Conservation (phyloP, 2,888 invertebrate species). For the Physocephala rufipes region DNA sequence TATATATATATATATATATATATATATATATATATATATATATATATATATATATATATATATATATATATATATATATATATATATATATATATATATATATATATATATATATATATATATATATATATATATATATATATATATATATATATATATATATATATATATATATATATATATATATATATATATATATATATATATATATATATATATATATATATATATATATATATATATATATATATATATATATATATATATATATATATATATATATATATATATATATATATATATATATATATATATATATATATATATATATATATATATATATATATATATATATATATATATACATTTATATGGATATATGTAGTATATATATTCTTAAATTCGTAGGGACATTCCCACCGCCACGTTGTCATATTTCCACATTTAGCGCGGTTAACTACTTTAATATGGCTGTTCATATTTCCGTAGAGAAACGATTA, state of each 20-base stretch:
- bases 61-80: not conserved
- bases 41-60: not conserved
- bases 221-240: not conserved
- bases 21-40: not conserved
- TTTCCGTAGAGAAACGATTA: not conserved
- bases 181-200: not conserved
- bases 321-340: not conserved
- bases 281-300: not conserved
- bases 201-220: not conserved
- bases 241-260: not conserved
- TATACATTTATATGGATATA: too few species aligned
- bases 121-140: not conserved
- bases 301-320: not conserved
- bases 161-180: not conserved
- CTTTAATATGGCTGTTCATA: not conserved
- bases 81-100: not conserved
- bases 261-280: not conserved
- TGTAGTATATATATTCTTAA: too few species aligned
- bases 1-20: not conserved
- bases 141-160: not conserved
- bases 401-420: too few species aligned
- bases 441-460: not conserved
- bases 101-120: not conserved
- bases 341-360: not conserved
- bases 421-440: not conserved